Base-by-base conservation (phyloP, 2,797 vertebrate genomes). In the Gadopsis marmoratus region DNA sequence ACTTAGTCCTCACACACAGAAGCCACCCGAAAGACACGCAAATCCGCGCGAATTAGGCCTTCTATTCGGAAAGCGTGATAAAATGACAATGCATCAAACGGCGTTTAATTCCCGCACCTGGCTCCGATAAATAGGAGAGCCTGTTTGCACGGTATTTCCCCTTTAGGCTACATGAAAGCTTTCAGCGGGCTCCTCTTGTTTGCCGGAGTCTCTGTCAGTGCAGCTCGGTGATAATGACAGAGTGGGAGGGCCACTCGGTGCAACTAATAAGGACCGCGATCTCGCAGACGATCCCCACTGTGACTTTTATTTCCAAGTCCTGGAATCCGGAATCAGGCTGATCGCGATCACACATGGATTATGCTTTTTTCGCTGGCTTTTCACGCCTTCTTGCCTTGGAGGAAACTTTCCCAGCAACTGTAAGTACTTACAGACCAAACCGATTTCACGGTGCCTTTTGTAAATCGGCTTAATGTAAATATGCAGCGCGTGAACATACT, bases 221-320 rank as follows among this genome's bases (percentile, higher is more conserved):
- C 95, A 84, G 92, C 94, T 95, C 93, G 91, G 95, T 89, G 78
- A 89, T 95, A 95, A 95, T 95, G 93, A 90, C 94, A 91, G 95
- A 97, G 97, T 97, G 97, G 98, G 98, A 98, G 98, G 98, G 97
- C 97, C 97, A 97, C 95, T 90, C 89, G 47, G 92, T 91, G 94
- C 91, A 95, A 97, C 98, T 98, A 97, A 98, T 98, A 98, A 98
- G 97, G 97, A 97, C 96, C 96, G 94, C 92, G 96, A 96, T 96
- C 95, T 92, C 94, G 93, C 92, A 61, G 80, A 88, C 90, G 94
- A 94, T 94, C 94, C 94, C 94, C 93, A 95, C 94, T 92, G 90
- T 92, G 95, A 97, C 96, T 97, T 96, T 95, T 93, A 93, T 95
- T 95, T 95, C 89, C 90, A 94, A 95, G 93, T 95, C 90, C 87